Conservation (phyloP, 1,140 invertebrate species). For the Chironomus tepperi region DNA sequence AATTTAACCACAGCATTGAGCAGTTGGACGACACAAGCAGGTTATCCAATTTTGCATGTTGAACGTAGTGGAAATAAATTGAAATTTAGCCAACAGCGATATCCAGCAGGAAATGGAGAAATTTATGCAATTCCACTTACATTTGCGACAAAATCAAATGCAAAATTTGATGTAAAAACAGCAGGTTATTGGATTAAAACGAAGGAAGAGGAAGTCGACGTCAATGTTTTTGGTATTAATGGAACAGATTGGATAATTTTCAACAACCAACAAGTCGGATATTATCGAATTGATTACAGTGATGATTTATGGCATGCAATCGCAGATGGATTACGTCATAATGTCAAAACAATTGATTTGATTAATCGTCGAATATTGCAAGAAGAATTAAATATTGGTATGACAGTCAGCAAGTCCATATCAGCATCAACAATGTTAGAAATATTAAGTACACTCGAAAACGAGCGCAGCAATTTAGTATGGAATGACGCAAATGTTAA, state of each 20-base stretch:
- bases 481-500: neutral
- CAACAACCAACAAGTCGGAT: constrained; percentile 48
- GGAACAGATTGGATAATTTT: constrained; percentile 44
- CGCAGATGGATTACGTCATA: constrained; percentile 37
- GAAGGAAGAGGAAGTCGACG: neutral
- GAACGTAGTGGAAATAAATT: neutral
- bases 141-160: neutral
- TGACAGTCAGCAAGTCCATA: neutral
- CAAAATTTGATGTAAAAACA: neutral
- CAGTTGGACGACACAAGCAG: constrained; percentile 75
- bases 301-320: constrained; percentile 43
- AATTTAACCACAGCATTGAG: constrained; percentile 57
- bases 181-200: neutral
- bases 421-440: neutral
- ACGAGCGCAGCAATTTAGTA: neutral
- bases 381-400: neutral
- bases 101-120: neutral
- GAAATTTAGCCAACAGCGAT: neutral
- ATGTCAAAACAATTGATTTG: constrained; percentile 44
- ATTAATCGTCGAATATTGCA: constrained; percentile 46
- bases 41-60: constrained; percentile 48
- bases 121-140: neutral
- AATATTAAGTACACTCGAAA: neutral
- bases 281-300: constrained; percentile 49
- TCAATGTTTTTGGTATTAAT: neutral